phyloP scores from a whole-genome alignment of 2,797 vertebrate species.

The Enteromius radiatus region DNA sequence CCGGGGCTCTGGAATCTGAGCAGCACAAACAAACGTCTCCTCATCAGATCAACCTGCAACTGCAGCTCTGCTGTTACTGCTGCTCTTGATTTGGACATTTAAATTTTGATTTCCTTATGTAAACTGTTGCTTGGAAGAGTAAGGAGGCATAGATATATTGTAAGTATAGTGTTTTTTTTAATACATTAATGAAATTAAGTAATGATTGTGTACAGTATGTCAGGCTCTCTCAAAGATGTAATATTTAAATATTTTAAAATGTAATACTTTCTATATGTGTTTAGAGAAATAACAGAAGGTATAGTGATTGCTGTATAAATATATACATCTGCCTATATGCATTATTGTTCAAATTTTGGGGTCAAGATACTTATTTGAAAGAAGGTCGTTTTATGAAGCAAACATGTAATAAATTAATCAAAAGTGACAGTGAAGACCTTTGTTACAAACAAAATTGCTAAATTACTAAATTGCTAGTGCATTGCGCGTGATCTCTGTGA shows the following conservation, averaged over 20 bases:
- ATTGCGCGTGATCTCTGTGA: no score
- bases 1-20: conserved; percentile 30
- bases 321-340: background rate
- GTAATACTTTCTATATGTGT: background rate
- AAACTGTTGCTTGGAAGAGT: background rate
- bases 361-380: background rate
- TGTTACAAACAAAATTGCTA: background rate
- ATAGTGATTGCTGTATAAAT: background rate
- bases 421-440: background rate
- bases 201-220: background rate
- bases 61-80: background rate
- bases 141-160: background rate
- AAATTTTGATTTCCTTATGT: background rate
- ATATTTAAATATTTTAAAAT: background rate
- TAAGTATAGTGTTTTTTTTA: background rate
- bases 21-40: conserved; percentile 27
- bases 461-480: no score
- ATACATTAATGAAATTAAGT: background rate
- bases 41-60: conserved; percentile 16
- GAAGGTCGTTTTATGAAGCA: background rate
- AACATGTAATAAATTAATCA: background rate
- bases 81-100: background rate
- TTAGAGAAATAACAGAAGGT: background rate
- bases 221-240: background rate
- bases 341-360: background rate